phyloP scores from a whole-genome alignment of 2,113 vertebrate species.

The Sakesphorus luctuosus region DNA sequence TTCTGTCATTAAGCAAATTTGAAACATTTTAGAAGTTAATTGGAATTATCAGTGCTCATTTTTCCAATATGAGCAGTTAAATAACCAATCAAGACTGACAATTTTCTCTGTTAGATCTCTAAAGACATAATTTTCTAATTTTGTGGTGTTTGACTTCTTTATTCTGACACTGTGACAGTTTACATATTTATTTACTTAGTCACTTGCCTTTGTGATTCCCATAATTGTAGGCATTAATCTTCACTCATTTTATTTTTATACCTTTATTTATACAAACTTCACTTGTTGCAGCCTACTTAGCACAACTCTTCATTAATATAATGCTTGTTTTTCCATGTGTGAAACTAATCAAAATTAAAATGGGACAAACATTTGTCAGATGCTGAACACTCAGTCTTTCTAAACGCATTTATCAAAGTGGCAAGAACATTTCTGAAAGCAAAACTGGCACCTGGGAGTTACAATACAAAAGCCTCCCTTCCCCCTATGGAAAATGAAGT shows the following conservation, averaged over 20 bases:
- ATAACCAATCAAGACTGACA: background rate
- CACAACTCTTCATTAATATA: background rate
- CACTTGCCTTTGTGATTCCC: background rate
- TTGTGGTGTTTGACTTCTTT: background rate
- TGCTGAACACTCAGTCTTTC: background rate
- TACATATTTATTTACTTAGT: conserved; percentile 4
- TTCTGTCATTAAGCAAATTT: background rate
- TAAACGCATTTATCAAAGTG: background rate
- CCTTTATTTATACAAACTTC: background rate
- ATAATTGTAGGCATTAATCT: background rate
- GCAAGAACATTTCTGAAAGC: background rate
- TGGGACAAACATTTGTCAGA: background rate
- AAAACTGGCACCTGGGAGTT: background rate
- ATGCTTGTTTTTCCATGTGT: background rate
- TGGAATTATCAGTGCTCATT: background rate
- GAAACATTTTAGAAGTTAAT: background rate
- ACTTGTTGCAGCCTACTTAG: background rate
- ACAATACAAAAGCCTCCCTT: background rate
- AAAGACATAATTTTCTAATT: background rate
- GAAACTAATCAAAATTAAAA: background rate
- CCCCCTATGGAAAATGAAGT: conserved; percentile 20
- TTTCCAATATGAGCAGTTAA: background rate
- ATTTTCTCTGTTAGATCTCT: background rate
- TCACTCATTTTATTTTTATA: background rate
- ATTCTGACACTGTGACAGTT: background rate